Evolutionary conservation across 2,113 vertebrate genomes (phyloP).

Genomic region (Scolopax mira): DNA sequence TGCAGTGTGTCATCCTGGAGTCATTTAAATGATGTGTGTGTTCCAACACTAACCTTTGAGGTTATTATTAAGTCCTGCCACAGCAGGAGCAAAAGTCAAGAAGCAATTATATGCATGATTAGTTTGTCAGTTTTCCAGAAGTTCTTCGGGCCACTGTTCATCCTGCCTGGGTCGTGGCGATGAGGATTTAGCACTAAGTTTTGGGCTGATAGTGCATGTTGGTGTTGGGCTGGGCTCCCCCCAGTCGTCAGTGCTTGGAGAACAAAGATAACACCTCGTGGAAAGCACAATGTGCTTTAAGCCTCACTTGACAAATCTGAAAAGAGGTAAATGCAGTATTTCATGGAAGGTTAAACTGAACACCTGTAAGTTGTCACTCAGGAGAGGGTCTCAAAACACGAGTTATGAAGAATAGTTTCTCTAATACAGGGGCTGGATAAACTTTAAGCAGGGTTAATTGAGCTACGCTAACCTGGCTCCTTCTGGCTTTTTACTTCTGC

Average conservation of each 20-base stretch:
- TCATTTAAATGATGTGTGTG: conserved; percentile 41
- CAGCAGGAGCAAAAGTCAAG: conserved; percentile 80
- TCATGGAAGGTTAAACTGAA: neutral
- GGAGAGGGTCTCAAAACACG: neutral
- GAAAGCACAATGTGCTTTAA: neutral
- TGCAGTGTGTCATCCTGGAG: conserved; percentile 22
- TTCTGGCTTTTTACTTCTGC: neutral
- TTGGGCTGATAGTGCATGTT: neutral
- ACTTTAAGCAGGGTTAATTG: neutral
- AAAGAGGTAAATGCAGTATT: neutral
- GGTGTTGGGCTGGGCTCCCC: neutral
- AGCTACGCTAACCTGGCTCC: neutral
- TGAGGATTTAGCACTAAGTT: neutral
- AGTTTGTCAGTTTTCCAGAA: conserved; percentile 85
- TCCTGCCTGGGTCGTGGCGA: neutral
- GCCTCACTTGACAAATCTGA: neutral
- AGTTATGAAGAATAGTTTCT: neutral
- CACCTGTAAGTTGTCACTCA: neutral
- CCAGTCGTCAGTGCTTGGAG: neutral
- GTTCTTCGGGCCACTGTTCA: conserved; percentile 54
- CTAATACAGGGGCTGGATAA: neutral
- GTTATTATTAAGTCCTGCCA: conserved; percentile 55
- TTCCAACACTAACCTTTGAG: conserved; percentile 52
- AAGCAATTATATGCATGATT: conserved; percentile 93
- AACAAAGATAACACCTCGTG: neutral